Base-by-base conservation (phyloP, 1,140 invertebrate species). In the Bombyx mandarina region DNA sequence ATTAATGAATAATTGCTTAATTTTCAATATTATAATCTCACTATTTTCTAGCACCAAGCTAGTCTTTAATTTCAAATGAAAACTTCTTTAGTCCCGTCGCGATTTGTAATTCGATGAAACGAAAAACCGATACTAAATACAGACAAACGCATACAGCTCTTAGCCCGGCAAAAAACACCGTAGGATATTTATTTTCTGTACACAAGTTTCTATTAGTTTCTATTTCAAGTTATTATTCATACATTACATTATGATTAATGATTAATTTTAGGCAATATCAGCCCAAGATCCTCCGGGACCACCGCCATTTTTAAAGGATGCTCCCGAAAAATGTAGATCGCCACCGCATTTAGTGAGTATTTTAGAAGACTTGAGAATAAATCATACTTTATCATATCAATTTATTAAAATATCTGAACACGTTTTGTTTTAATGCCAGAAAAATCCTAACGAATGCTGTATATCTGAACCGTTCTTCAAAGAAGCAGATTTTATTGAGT, bases 401-500 rank as follows among this genome's bases (percentile, higher is more conserved):
- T 47, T 47, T 3, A 3, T 47, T 10, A 47, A 47, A 12, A 57
- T 26, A 44, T 58, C 48, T 45, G 35, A 47, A n/a, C 6, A 52
- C 44, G 46, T 61, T 49, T 63, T 22, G 7, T 12, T 4, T 51
- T 26, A 22, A 43, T 54, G 45, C n/a, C 52, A 82, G 74, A 63
- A 61, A 10, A 75, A 71, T 49, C 75, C 78, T 7, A 52, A 63
- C n/a, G 66, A 74, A 52, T 84, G 79, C 53, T 84, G 81, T 54
- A 69, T 77, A 56, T 63, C 80, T 6, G 74, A 75, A 6, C 61
- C 61, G 7, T 54, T 84, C 8, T 81, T 79, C 44, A 53, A 60
- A 6, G 71, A 76, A n/a, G 69, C 73, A 4, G 77, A 82, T 42
- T 69, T 77, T 9, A 58, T 68, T 22, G 69, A 63, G 6, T 84